These are phyloP conservation scores for Drosophila vallismaia DNA, from an alignment of 2,888 invertebrate species.

Conservation along the genomic window DNA sequence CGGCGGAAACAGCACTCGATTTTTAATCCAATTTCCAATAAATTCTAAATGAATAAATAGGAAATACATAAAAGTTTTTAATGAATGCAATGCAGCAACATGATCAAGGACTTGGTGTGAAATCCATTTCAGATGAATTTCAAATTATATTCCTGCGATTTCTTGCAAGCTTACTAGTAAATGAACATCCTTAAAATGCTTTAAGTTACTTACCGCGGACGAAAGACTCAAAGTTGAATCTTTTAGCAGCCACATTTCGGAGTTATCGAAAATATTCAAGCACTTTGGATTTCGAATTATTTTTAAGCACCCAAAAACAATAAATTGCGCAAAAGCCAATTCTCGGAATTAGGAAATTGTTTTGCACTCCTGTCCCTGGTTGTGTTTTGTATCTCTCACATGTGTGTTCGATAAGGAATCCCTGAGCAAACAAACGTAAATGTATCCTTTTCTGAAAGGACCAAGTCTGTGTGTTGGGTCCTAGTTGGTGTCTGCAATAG, in stretches of 20 bases:
- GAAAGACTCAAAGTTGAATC: not conserved
- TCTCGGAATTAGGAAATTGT: constrained; percentile 70
- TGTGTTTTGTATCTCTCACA: constrained; percentile 2
- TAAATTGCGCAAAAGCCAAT: constrained; percentile 75
- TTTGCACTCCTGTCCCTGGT: constrained; percentile 44
- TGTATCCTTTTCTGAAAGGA: constrained; percentile 23
- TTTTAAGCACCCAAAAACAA: constrained; percentile 63
- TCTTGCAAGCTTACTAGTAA: not conserved
- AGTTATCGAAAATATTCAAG: constrained; percentile 41
- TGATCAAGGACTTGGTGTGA: not conserved
- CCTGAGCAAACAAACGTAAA: constrained; percentile 41
- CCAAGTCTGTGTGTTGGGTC: constrained; percentile 22
- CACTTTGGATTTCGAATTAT: constrained; percentile 65
- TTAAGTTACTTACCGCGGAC: not conserved
- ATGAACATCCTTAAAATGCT: not conserved
- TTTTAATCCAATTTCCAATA: not conserved
- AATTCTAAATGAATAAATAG: not conserved
- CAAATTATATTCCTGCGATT: not conserved
- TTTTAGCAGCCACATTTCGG: constrained; percentile 16
- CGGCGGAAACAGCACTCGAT: not conserved
- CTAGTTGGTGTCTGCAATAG: constrained; percentile 15
- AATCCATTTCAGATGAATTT: not conserved
- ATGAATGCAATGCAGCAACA: too few relatives aligned
- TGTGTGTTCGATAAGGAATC: constrained; percentile 34
- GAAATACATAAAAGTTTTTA: not conserved